Base-by-base conservation (phyloP, 2,888 invertebrate genomes). In the Chromoteleia sp. region DNA sequence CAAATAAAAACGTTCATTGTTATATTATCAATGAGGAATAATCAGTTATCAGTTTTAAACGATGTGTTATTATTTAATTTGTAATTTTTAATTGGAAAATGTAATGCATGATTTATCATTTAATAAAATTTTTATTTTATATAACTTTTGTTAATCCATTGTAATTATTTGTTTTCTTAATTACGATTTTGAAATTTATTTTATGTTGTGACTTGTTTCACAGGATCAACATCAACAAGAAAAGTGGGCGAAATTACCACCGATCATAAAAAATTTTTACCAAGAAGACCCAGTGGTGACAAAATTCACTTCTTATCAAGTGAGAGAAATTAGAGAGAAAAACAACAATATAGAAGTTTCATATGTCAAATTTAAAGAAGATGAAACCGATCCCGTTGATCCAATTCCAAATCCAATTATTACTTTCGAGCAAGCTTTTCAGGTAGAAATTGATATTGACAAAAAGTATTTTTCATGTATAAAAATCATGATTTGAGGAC, bases 211-310 rank as follows among this genome's bases (percentile, higher is more conserved):
- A n/a, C n/a, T 33, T 33, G 7, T 33, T 41, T 41, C 4, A 14
- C 15, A 41, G 41, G 41, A 41, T 5, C 1, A 14, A 14, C 4
- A 14, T 14, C 25, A 41, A 14, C 25, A 8, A 1, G 14, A 39
- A 52, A 93, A 94, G 82, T 96, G 95, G 95, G 93, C 93, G 0
- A 93, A 94, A 78, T 92, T 94, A 17, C 95, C 96, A 0, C 93
- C 94, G 1, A 93, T 98, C 12, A 92, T 93, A 0, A 98, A 98
- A 92, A 92, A 96, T 83, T 98, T 98, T 88, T 98, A 98, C 87
- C 91, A 93, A 61, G 98, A 98, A 92, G 94, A 95, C 86, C 94
- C 95, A 0, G 93, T 92, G 50, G 94, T 98, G 0, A 92, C 94
- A 1, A 93, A 93, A 3, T 94, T 98, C 94, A 86, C 94, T 0